Evolutionary conservation across 2,888 invertebrate species (phyloP).

Genomic region (Cybosia mesomella): DNA sequence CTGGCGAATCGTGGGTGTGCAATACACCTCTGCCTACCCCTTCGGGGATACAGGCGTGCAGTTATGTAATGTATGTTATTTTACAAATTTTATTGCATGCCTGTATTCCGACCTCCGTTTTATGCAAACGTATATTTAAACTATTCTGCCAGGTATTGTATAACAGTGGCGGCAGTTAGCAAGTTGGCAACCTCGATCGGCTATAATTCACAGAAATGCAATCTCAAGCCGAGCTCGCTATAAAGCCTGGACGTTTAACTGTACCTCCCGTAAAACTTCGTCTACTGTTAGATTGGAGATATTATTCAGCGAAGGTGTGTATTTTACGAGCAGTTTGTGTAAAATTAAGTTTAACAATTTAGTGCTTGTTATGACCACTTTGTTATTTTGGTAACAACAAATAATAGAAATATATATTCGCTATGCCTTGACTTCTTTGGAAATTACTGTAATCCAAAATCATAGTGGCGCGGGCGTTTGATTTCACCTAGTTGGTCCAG

Average conservation of each 20-base stretch:
- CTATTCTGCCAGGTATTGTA: constrained; percentile 14
- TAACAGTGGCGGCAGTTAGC: constrained; percentile 22
- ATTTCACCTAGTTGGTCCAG: too few relatives aligned
- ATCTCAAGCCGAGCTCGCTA: constrained; percentile 40
- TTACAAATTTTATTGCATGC: neutral
- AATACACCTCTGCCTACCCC: too few relatives aligned
- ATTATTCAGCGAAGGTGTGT: constrained; percentile 26
- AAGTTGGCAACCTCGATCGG: constrained; percentile 49
- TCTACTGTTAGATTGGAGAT: constrained; percentile 35
- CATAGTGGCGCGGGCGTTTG: too few relatives aligned
- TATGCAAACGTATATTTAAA: constrained; percentile 7
- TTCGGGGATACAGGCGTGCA: too few relatives aligned
- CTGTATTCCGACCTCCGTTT: neutral
- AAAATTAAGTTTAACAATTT: constrained; percentile 2
- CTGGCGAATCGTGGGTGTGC: too few relatives aligned
- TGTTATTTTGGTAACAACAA: neutral
- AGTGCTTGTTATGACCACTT: neutral
- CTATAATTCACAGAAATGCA: constrained; percentile 57
- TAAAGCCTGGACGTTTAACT: constrained; percentile 51
- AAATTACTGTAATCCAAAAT: neutral
- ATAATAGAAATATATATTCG: neutral
- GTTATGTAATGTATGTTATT: too few relatives aligned
- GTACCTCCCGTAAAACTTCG: constrained; percentile 48
- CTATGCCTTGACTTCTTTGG: too few relatives aligned
- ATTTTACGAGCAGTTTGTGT: constrained; percentile 6